phyloP scores from a whole-genome alignment of 2,797 vertebrate genomes.

The Pygocentrus nattereri region DNA sequence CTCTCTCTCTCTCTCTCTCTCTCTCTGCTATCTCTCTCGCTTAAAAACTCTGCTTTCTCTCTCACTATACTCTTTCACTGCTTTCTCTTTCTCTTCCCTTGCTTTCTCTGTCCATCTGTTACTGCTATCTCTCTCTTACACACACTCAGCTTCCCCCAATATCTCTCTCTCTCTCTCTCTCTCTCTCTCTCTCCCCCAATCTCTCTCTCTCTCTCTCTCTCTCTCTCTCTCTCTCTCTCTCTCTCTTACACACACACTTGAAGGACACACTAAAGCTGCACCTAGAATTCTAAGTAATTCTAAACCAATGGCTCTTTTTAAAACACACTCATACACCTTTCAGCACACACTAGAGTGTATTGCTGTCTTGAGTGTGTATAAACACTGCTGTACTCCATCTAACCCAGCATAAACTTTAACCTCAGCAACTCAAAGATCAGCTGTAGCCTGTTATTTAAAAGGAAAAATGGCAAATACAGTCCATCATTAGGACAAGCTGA shows the following conservation, averaged over 20 bases:
- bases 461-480: neutral
- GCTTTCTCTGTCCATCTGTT: too few relatives aligned
- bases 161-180: neutral
- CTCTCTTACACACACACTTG: slow-evolving; percentile 30
- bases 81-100: too few relatives aligned
- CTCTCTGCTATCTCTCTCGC: slow-evolving; percentile 1
- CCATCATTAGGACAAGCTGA: neutral
- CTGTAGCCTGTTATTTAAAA: neutral
- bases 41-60: too few relatives aligned
- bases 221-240: too few relatives aligned
- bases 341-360: neutral
- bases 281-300: slow-evolving; percentile 52
- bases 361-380: neutral
- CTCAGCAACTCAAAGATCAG: neutral
- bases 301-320: slow-evolving; percentile 30
- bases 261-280: slow-evolving; percentile 57
- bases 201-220: neutral
- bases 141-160: neutral
- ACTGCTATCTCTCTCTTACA: neutral
- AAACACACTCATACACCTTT: slow-evolving; percentile 14
- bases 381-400: neutral
- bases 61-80: neutral
- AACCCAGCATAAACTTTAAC: neutral
- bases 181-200: neutral
- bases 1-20: slow-evolving; percentile 6